Conservation (phyloP, 2,113 vertebrate species). For the Nanorana parkeri region DNA sequence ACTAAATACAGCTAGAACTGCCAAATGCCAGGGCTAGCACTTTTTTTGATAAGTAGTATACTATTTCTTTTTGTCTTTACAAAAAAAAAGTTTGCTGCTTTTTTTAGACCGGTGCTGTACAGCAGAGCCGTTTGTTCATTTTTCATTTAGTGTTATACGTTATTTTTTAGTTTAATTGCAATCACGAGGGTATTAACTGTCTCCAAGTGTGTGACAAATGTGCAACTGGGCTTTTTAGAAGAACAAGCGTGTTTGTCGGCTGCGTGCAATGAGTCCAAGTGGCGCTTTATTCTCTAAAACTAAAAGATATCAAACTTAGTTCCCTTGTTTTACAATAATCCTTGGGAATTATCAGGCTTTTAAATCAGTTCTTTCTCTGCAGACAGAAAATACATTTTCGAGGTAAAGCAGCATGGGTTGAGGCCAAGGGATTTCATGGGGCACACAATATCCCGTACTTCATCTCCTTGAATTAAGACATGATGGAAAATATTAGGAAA, state of each 20-base stretch:
- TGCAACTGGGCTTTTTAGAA: slow-evolving; percentile 29
- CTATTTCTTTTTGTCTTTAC: slow-evolving; percentile 39
- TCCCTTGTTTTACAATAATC: not conserved
- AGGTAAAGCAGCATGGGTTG: no score
- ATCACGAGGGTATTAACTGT: slow-evolving; percentile 25
- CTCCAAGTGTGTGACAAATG: slow-evolving; percentile 20
- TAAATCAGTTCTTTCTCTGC: no score
- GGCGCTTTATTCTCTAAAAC: not conserved
- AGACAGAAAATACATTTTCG: no score
- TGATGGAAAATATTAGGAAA: no score
- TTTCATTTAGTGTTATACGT: slow-evolving; percentile 36
- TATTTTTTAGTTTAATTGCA: slow-evolving; percentile 35
- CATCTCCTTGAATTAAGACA: no score
- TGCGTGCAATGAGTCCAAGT: not conserved
- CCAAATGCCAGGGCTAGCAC: slow-evolving; percentile 33
- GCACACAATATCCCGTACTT: no score
- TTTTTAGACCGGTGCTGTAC: slow-evolving; percentile 22
- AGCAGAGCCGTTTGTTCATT: slow-evolving; percentile 29
- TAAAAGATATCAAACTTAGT: not conserved
- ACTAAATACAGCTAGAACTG: slow-evolving; percentile 63
- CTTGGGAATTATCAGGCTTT: not conserved
- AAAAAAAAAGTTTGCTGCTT: slow-evolving; percentile 13
- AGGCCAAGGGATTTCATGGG: no score
- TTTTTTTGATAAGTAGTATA: slow-evolving; percentile 40
- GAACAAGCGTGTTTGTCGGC: not conserved